Percentiles rank a stretch among this genome's conserved stretches.
These are phyloP conservation scores for Oopsacas minuta DNA, from an alignment of 37 sponge, comb jelly and placozoan genomes.

Conservation along the genomic window DNA sequence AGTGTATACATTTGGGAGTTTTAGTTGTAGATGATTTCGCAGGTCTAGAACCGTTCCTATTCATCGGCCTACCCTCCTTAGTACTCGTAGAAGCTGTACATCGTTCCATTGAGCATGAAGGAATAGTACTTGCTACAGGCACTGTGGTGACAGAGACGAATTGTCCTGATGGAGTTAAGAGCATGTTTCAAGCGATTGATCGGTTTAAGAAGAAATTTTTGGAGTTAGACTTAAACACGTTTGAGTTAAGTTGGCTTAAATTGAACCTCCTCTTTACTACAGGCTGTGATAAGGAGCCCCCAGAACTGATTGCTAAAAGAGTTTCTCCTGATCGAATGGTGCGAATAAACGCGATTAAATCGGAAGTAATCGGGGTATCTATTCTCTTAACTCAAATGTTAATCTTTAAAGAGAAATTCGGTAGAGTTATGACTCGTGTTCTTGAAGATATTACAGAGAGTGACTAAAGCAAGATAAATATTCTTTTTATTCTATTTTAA, in stretches of 20 bases:
- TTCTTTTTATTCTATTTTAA: background rate
- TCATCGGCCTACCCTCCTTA: conserved; percentile 5
- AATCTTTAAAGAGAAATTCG: background rate
- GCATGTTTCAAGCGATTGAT: background rate
- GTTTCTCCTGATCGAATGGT: background rate
- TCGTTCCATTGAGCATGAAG: background rate
- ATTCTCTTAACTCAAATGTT: background rate
- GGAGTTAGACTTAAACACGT: background rate
- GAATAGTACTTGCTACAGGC: background rate
- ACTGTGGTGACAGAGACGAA: background rate
- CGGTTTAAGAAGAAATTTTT: background rate
- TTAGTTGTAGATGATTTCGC: background rate
- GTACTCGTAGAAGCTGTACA: background rate
- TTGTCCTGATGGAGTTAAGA: background rate
- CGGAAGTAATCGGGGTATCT: background rate
- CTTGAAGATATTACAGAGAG: background rate
- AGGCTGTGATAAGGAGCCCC: background rate
- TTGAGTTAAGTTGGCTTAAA: background rate
- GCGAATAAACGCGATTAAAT: background rate
- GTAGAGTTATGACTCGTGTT: background rate
- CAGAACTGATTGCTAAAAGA: background rate
- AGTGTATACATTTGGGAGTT: background rate
- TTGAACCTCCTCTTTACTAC: background rate
- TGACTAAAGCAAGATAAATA: background rate
- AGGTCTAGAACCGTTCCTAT: background rate